phyloP scores from a whole-genome alignment of 2,888 invertebrate species.

The Drosophila diplacantha region DNA sequence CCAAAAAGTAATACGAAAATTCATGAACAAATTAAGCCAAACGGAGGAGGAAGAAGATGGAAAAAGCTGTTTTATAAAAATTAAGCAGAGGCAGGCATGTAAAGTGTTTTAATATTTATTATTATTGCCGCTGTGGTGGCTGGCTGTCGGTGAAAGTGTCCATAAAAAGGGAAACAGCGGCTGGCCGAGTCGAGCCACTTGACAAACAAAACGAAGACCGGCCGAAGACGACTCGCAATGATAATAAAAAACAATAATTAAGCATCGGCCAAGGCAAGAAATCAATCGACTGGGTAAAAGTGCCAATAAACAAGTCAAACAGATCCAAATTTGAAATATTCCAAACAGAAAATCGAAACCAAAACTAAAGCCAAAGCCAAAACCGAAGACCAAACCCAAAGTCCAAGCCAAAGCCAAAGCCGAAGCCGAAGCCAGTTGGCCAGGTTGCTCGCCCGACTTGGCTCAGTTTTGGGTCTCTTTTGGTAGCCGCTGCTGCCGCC shows the following conservation, averaged over 20 bases:
- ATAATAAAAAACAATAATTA: slow-evolving; percentile 35
- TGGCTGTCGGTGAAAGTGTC: slow-evolving; percentile 57
- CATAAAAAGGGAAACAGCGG: slow-evolving; percentile 29
- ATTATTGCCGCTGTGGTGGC: slow-evolving; percentile 33
- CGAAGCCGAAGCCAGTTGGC: slow-evolving; percentile 31
- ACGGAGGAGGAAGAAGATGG: neutral
- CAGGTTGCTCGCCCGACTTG: slow-evolving; percentile 34
- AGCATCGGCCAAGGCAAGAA: slow-evolving; percentile 45
- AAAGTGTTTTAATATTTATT: slow-evolving; percentile 49
- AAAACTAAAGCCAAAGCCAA: slow-evolving; percentile 1
- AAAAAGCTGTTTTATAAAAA: slow-evolving; percentile 42
- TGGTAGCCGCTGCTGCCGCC: neutral
- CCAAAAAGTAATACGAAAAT: slow-evolving; percentile 14
- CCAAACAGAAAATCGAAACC: slow-evolving; percentile 7
- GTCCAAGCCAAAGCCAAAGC: slow-evolving; percentile 12
- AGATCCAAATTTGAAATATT: slow-evolving; percentile 21
- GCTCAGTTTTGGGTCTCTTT: slow-evolving; percentile 25
- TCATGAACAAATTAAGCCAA: slow-evolving; percentile 24
- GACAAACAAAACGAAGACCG: slow-evolving; percentile 17
- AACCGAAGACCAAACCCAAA: slow-evolving; percentile 15
- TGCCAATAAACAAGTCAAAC: slow-evolving; percentile 41
- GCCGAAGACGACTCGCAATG: slow-evolving; percentile 1
- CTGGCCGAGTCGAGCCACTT: slow-evolving; percentile 13
- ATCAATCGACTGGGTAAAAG: slow-evolving; percentile 57
- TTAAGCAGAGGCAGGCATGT: slow-evolving; percentile 53